Base-by-base conservation (phyloP, 2,797 vertebrate species). In the Acridotheres tristis region DNA sequence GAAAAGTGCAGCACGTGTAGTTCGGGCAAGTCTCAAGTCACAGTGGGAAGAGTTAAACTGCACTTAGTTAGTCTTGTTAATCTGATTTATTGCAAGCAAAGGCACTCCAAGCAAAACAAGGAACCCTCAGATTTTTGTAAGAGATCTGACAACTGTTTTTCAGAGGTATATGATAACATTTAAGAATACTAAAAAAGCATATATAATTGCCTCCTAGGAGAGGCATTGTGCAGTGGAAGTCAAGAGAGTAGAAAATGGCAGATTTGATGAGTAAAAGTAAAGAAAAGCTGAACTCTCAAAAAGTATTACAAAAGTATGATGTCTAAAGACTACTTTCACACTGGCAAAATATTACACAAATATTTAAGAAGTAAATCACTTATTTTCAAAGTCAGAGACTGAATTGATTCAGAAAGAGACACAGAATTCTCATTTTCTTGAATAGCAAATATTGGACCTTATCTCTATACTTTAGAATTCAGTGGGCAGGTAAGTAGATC, bases 21-120 rank as follows among this genome's bases (percentile, higher is more conserved):
- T 38, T 93, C 0, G 1, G 69, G 75, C 66, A 61, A 85, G 92
- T 88, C 95, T 96, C 93, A 63, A 91, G 86, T 58, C 90, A 29
- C 96, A 88, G 91, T 76, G 68, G 92, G 93, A 90, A 96, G 89
- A 94, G 90, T 88, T 93, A 87, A 95, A 93, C 82, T 91, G 69
- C 19, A 3, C 54, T 92, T 72, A 76, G 63, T 90, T 93, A 74
- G 73, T 86, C 93, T 94, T 95, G 92, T 97, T 97, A 93, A 93
- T 93, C 87, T 97, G 95, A 97, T 97, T 97, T 97, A 97, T 96
- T 82, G 59, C 20, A 63, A 86, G 79, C 75, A 72, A 80, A 95
- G 82, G 73, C 81, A 59, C 84, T 65, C 83, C 32, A 68, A 82
- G 55, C 85, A 75, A 72, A 94, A 72, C 38, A 80, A 71, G 55